Evolutionary conservation across 2,888 invertebrate species (phyloP), one percentile per base, ranked within the genome.

Genomic region (Hypsopygia costalis): DNA sequence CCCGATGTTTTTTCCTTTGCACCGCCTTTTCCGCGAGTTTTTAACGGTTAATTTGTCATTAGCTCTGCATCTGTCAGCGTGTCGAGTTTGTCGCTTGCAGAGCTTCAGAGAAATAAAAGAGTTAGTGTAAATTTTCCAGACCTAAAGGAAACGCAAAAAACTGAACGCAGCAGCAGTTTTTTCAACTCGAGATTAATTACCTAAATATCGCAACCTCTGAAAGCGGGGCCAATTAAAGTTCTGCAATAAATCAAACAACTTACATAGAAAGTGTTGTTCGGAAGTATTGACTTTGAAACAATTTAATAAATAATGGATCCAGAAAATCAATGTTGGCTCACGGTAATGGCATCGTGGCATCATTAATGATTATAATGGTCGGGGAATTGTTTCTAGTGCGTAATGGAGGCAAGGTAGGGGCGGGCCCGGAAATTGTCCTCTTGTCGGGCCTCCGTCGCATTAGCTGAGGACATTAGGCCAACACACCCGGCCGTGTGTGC

Each of bases 371-470:
- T 77, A 68, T 78, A 79, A 81, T 78, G 77, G 74, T 67, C 64
- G 59, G 69, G 64, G 75, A 78, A 81, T 83, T 81, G 81, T 85
- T 82, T 82, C 71, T 76, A 79, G 70, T 69, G 68, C 69, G 69
- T 79, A 80, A 81, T 79, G 71, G 68, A 67, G 70, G 79, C 66
- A 73, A 80, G 78, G 78, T 72, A 68, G 79, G 83, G 82, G 74
- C 69, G 71, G 67, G 70, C 54, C 82, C 81, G 86, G 86, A 87
- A 87, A 85, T 87, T 82, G 82, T 83, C 79, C 77, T 83, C 79
- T 81, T 81, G 77, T 80, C 76, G 77, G 61, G 62, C 68, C 70
- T 70, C 66, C 68, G 72, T 57, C 70, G 69, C 86, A 85, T 86
- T 86, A 86, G 76, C 62, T 48, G 73, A 71, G 76, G 77, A 82